Conservation (phyloP, 2,113 vertebrate species). For the Parotia lawesii region DNA sequence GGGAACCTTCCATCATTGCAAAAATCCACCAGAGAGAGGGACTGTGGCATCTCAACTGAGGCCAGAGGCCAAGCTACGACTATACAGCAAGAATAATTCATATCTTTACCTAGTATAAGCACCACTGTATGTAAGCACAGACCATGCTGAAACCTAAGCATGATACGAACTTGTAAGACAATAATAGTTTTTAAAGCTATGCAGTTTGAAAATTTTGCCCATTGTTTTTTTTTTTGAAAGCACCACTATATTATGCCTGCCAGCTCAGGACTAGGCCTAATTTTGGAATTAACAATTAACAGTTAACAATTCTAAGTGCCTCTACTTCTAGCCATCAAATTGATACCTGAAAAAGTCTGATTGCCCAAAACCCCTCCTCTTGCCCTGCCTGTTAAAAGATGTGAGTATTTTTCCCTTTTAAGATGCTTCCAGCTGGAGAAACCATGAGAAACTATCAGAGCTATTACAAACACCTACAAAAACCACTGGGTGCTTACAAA, state of each 20-base stretch:
- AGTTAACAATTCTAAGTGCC: background rate
- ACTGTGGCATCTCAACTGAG: background rate
- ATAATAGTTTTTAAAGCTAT: background rate
- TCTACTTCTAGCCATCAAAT: background rate
- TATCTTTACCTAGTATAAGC: background rate
- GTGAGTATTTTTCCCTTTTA: background rate
- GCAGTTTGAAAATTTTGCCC: background rate
- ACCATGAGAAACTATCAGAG: background rate
- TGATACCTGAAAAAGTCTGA: too few species aligned
- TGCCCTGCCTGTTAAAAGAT: background rate
- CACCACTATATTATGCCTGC: fast-evolving
- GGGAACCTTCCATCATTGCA: background rate
- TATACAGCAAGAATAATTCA: fast-evolving
- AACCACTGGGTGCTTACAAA: background rate
- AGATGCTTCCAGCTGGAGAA: background rate
- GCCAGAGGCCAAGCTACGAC: background rate
- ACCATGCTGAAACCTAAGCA: background rate
- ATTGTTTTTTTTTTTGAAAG: background rate
- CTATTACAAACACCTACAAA: background rate
- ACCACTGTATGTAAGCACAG: background rate
- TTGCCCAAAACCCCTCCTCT: background rate
- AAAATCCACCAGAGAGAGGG: background rate
- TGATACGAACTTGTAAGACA: background rate
- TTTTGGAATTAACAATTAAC: background rate
- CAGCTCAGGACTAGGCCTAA: background rate